Percentiles rank a stretch among this genome's conserved stretches.
Conservation (phyloP, 2,113 vertebrate genomes). For the Murina feae region DNA sequence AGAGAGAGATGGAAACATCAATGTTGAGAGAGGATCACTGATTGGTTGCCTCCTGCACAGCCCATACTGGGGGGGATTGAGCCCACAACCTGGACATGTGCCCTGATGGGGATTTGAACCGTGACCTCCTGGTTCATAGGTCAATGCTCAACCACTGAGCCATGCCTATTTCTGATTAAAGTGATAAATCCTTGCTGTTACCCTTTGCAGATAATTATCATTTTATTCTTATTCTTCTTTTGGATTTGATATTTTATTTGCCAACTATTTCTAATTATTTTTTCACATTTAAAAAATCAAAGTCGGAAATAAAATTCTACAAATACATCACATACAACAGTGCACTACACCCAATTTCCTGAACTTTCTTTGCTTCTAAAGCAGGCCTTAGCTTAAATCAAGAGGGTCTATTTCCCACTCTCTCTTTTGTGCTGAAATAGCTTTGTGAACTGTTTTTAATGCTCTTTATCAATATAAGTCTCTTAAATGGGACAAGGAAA, state of each 20-base stretch:
- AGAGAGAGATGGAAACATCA: too few relatives aligned
- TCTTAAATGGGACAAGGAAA: constrained; percentile 14
- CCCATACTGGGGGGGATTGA: too few relatives aligned
- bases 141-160: background rate
- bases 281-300: background rate
- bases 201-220: constrained; percentile 23
- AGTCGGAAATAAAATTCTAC: background rate
- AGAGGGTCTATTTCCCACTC: background rate
- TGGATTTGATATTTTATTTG: constrained; percentile 15
- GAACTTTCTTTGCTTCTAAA: background rate
- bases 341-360: background rate
- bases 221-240: background rate
- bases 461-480: background rate
- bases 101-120: too few relatives aligned
- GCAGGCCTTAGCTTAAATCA: background rate
- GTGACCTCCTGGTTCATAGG: too few relatives aligned
- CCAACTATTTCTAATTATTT: background rate
- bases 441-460: background rate
- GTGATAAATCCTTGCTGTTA: background rate
- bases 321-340: background rate
- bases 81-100: too few relatives aligned
- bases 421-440: background rate
- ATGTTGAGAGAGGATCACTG: too few relatives aligned
- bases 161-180: background rate
- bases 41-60: too few relatives aligned